These are phyloP conservation scores for Phrynocephalus vlangalii DNA, from an alignment of 2,797 vertebrate genomes.

Conservation along the genomic window DNA sequence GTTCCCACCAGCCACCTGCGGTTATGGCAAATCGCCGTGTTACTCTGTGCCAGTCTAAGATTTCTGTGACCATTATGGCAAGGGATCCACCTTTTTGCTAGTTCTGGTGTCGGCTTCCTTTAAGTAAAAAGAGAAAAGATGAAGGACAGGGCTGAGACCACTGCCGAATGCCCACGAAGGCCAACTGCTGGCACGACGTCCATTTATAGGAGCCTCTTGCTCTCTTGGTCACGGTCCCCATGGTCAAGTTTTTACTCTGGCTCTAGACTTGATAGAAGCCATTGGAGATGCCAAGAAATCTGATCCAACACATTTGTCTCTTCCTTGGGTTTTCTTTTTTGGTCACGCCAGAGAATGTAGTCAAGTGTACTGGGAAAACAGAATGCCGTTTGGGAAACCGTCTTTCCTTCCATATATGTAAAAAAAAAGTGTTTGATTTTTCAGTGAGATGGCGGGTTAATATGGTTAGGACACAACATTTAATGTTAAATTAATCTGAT, in stretches of 20 bases:
- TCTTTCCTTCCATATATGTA: background rate
- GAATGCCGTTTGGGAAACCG: background rate
- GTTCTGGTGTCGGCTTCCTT: background rate
- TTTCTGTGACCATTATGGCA: background rate
- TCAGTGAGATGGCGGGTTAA: slow-evolving; percentile 24
- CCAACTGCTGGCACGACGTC: background rate
- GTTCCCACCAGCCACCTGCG: background rate
- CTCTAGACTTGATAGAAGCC: background rate
- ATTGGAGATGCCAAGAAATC: background rate
- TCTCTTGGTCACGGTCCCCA: background rate
- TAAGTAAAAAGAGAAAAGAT: background rate
- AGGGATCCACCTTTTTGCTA: background rate
- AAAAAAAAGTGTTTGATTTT: slow-evolving; percentile 19
- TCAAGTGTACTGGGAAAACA: background rate
- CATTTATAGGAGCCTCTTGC: background rate
- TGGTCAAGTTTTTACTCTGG: background rate
- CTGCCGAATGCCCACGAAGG: background rate
- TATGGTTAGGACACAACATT: slow-evolving; percentile 23
- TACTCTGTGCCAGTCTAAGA: background rate
- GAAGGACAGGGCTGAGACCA: background rate
- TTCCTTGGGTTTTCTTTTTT: background rate
- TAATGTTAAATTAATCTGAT: slow-evolving; percentile 46
- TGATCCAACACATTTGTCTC: background rate
- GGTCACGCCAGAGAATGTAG: background rate
- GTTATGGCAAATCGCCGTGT: background rate